Evolutionary conservation across 2,113 vertebrate species (phyloP), one percentile per base, ranked within the genome.

Genomic region (Rhinogobius similis): DNA sequence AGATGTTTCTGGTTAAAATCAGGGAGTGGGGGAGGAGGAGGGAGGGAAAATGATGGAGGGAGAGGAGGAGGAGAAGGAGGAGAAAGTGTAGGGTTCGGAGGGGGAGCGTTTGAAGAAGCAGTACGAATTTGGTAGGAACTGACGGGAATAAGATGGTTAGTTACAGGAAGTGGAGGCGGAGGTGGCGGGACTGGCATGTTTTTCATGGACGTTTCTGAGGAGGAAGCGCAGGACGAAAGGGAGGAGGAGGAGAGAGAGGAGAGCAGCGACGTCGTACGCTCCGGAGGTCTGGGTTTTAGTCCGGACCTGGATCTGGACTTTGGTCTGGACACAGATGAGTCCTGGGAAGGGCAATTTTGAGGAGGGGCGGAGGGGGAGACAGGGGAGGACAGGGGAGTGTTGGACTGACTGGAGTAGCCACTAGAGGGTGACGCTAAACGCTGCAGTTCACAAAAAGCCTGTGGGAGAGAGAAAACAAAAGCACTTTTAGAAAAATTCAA

Each of bases 371-470:
- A n/a, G 16, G 92, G 76, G 2, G 92, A 89, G 90, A 93, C 92
- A 36, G 94, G 82, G 4, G 94, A 94, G 73, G 95, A 94, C 70
- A 95, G 93, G 0, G 95, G 96, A 0, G 95, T 98, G 70, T 95
- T 97, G 0, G 96, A 97, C 86, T 98, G 97, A 88, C 95, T 98
- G 81, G 95, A 96, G 90, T 96, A 97, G 10, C 97, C 96, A 55
- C 95, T 97, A 0, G 97, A 98, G 0, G 96, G 95, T 0, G 96
- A 97, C 0, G 95, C 93, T 29, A 96, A 92, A 70, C 93, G 88
- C 59, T 94, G 94, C 2, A 93, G 76, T 26, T 55, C 52, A 55
- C 18, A 52, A 9, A 52, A 21, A 6, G 36, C 8, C 1, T 26
- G 21, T 18, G n/a, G 58, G 24, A 58, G 1, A 53, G 29, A 20